Evolutionary conservation across 1,140 invertebrate genomes (phyloP), one percentile per base, ranked within the genome.

Genomic region (Cotesia typhae): DNA sequence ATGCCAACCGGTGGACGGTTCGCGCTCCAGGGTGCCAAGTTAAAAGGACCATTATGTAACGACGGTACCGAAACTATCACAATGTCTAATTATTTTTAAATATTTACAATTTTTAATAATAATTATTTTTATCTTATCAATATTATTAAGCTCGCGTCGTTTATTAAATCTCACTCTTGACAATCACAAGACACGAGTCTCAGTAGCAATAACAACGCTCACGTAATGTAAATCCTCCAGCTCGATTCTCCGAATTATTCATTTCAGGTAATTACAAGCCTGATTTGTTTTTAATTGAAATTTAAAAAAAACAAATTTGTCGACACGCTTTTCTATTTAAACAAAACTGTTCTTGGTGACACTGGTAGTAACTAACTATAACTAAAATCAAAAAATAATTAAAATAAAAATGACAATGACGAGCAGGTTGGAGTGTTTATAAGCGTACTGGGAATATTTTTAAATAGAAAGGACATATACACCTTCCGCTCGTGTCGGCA

Each of bases 401-500:
- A 14, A 65, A 53, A 71, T 64, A 12, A n/a, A 35, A 20, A 41
- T 20, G 14, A 55, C 17, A 64, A 38, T 10, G 7, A 47, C 41
- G 41, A 47, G 41, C 41, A 47, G 41, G 5, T 57, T 38, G 14
- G 5, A 66, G 14, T 35, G 4, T 20, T 55, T 9, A 47, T 17
- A 37, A 63, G 6, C 41, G 41, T 47, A 52, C 52, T 52, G 6
- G 4, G 51, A 20, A 55, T 55, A 14, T n/a, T 55, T 55, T 51
- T 52, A 14, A 57, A 57, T 74, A 78, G 78, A 77, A 77, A 76
- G 76, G 75, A 80, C 80, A 78, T 80, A 77, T 78, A 71, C 84
- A 38, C 55, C 83, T 81, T 84, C 81, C 84, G 79, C 81, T 86
- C 83, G 82, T 83, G 81, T 85, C 81, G 83, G 82, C 84, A 84